phyloP scores from a whole-genome alignment of 1,140 invertebrate genomes.

The Contarinia nasturtii region DNA sequence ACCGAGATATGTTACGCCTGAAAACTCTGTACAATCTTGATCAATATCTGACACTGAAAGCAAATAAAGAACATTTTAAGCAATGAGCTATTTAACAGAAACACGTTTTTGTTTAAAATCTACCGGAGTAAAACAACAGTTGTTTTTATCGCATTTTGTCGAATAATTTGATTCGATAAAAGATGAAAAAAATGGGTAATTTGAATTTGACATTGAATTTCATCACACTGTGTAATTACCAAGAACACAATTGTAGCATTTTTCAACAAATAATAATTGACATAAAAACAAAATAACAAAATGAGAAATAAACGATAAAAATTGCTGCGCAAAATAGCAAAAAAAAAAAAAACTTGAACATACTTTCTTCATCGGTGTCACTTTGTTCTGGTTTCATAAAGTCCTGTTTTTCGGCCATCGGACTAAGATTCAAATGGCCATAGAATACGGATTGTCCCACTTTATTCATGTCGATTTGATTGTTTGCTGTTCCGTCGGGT shows the following conservation, averaged over 20 bases:
- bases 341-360: constrained; percentile 3
- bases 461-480: constrained; percentile 11
- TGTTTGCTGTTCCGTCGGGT: no score
- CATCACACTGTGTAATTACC: no score
- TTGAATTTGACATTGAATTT: no score
- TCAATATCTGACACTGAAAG: constrained; percentile 48
- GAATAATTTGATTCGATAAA: no score
- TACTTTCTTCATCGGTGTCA: constrained; percentile 48
- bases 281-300: no score
- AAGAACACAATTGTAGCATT: no score
- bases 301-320: neutral
- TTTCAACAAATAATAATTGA: no score
- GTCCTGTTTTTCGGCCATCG: constrained; percentile 50
- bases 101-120: constrained; percentile 4
- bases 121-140: no score
- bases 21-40: constrained; percentile 79
- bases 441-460: constrained; percentile 29
- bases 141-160: no score
- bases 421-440: constrained; percentile 26
- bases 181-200: no score
- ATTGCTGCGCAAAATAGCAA: neutral
- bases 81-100: no score
- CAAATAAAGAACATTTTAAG: constrained; percentile 5
- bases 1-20: constrained; percentile 86
- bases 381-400: constrained; percentile 46